phyloP scores from a whole-genome alignment of 2,113 vertebrate species.

The Pycnonotus jocosus region DNA sequence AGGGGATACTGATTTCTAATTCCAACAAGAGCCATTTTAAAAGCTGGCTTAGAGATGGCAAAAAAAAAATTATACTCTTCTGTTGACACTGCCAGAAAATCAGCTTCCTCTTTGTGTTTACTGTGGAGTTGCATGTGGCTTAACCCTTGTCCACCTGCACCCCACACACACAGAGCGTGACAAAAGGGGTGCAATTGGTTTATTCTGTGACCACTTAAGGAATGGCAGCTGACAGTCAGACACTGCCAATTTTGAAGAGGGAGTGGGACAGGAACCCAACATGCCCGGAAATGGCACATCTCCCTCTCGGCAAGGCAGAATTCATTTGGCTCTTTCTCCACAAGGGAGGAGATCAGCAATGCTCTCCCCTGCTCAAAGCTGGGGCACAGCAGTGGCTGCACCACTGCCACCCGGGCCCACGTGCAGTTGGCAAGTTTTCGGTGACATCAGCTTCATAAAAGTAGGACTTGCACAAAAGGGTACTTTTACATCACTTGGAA shows the following conservation, averaged over 20 bases:
- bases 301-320: constrained; percentile 10
- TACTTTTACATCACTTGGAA: constrained; percentile 52
- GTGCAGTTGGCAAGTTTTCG: background rate
- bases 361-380: background rate
- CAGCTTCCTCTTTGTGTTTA: constrained; percentile 24
- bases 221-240: constrained; percentile 59
- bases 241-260: constrained; percentile 57
- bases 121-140: background rate
- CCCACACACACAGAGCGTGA: background rate
- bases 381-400: background rate
- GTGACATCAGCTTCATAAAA: constrained; percentile 61
- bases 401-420: background rate
- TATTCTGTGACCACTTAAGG: constrained; percentile 54
- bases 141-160: constrained; percentile 51
- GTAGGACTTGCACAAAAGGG: background rate
- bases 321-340: background rate
- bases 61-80: background rate
- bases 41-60: constrained; percentile 5
- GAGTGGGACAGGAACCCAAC: constrained; percentile 27
- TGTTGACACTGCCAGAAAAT: constrained; percentile 34
- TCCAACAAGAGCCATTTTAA: constrained; percentile 26
- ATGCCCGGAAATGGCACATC: constrained; percentile 14
- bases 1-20: constrained; percentile 31
- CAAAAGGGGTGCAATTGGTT: constrained; percentile 20
- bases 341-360: background rate